Conservation (phyloP, 1,140 invertebrate species). For the Bombus balteatus region DNA sequence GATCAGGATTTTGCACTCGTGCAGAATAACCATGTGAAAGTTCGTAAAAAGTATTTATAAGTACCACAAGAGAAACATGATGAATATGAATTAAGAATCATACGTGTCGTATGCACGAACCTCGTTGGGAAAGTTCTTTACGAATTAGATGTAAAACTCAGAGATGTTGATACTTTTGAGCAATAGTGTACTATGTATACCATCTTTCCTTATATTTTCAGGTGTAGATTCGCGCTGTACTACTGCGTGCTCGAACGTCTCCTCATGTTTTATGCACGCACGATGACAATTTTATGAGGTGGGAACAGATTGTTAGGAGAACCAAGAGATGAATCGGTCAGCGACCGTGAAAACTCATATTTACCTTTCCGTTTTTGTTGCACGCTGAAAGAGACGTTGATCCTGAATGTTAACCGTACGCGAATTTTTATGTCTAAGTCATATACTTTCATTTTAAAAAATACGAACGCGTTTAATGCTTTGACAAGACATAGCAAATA, state of each 20-base stretch:
- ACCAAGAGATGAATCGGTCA: conserved; percentile 38
- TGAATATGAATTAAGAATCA: too few species aligned
- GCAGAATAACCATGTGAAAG: too few species aligned
- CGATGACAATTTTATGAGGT: conserved; percentile 77
- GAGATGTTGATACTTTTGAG: not conserved
- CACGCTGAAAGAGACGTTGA: not conserved
- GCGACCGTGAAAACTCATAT: conserved; percentile 4
- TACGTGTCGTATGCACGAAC: too few species aligned
- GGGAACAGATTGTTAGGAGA: conserved; percentile 71
- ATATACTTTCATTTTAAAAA: not conserved
- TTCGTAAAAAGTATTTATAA: too few species aligned
- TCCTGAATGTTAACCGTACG: not conserved
- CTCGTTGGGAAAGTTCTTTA: too few species aligned
- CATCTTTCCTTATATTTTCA: conserved; percentile 41
- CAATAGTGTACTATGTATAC: not conserved
- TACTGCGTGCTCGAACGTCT: conserved; percentile 60
- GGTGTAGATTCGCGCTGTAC: conserved; percentile 13
- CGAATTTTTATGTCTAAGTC: not conserved
- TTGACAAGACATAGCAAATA: too few species aligned
- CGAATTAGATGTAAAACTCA: too few species aligned
- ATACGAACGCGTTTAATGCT: too few species aligned
- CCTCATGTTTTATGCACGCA: conserved; percentile 80
- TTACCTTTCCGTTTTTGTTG: not conserved
- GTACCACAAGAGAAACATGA: too few species aligned
- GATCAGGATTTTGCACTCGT: too few species aligned